These are phyloP conservation scores for Macrosoma leucophasiata DNA, from an alignment of 2,888 invertebrate genomes.

Conservation along the genomic window DNA sequence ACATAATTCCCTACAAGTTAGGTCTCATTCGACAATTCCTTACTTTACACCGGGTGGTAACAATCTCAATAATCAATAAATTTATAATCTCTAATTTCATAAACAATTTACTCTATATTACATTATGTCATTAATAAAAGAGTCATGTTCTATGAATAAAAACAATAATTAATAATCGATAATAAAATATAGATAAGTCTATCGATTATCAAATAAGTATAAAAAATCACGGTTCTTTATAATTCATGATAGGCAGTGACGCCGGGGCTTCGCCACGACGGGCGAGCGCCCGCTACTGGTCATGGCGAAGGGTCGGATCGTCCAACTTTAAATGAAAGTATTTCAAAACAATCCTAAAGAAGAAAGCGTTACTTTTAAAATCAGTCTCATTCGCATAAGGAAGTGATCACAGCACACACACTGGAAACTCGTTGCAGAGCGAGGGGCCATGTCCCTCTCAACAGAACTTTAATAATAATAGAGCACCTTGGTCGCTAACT, in stretches of 20 bases:
- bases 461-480: conserved; percentile 63
- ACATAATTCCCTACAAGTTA: conserved; percentile 43
- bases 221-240: too few species aligned
- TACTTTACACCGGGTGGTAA: conserved; percentile 65
- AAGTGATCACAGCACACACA: conserved; percentile 74
- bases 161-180: conserved; percentile 49
- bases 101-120: conserved; percentile 65
- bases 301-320: conserved; percentile 29
- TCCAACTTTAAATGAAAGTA: conserved; percentile 40
- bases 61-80: conserved; percentile 67
- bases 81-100: conserved; percentile 65
- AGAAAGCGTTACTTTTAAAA: conserved; percentile 67
- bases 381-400: conserved; percentile 76
- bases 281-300: conserved; percentile 14
- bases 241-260: conserved; percentile 19
- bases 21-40: conserved; percentile 45
- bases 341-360: conserved; percentile 51
- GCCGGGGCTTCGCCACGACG: conserved; percentile 5
- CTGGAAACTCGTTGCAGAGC: conserved; percentile 71
- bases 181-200: conserved; percentile 52
- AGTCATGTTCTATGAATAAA: conserved; percentile 57
- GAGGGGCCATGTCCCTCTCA: conserved; percentile 62
- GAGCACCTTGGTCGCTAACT: conserved; percentile 67
- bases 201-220: conserved; percentile 42
- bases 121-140: conserved; percentile 66